Evolutionary conservation across 2,888 invertebrate species (phyloP), one percentile per base, ranked within the genome.

Genomic region (Heliothis peltigera): DNA sequence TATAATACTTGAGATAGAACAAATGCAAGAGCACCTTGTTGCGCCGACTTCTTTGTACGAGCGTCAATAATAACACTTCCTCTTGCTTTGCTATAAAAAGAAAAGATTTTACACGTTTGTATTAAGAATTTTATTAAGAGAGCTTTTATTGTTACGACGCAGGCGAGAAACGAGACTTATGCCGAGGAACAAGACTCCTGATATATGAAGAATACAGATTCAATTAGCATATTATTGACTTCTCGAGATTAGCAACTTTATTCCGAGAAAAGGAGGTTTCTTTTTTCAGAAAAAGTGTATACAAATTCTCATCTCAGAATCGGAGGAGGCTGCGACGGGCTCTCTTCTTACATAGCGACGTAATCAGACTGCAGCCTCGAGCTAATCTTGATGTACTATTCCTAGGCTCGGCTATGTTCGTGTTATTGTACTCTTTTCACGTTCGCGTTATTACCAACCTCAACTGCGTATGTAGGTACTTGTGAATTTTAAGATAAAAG

Each of bases 351-450:
- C 89, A 85, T 83, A 87, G 88, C 88, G 86, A 86, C 89, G 89
- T 91, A 92, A 92, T 92, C 92, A 92, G 90, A 84, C 87, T 89
- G 89, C 90, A 90, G 90, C 91, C 91, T 82, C 87, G 89, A 90
- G 93, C 91, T 92, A 93, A 93, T 93, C 92, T 92, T 89, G 89
- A 91, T 89, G 89, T 89, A 87, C 88, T 87, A 88, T 89, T 87
- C 86, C 86, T 88, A 89, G 87, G 85, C 85, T 86, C 75, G 68
- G 79, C 84, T 86, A 82, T 85, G 84, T 85, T 87, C 74, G 74
- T 84, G 84, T 87, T 88, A 89, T 90, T 92, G 89, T 91, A 88
- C 89, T 89, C 88, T 88, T 88, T 90, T 88, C 86, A 86, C 78
- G 72, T 87, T 84, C 66, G 72, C 75, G 81, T 86, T 85, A 87